A percentile compares a stretch with the other conserved stretches of the same genome.
These are phyloP conservation scores for Crambe crambe DNA, from an alignment of 37 sponge, comb jelly and placozoan species.

Conservation along the genomic window DNA sequence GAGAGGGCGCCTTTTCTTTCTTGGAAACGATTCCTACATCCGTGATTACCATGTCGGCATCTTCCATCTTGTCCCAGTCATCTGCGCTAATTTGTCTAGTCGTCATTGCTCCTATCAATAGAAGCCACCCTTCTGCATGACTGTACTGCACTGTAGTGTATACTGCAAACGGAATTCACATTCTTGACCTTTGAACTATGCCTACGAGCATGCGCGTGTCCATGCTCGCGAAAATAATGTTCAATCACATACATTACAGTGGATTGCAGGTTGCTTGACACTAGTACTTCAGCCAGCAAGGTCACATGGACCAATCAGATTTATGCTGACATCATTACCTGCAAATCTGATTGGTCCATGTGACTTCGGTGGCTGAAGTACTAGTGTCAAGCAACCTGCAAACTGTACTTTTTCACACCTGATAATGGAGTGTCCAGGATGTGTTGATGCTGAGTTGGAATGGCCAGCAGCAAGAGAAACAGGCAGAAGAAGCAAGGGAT, in stretches of 20 bases:
- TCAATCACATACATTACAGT: too few relatives aligned
- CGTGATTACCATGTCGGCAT: slow-evolving; percentile 31
- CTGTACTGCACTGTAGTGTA: too few relatives aligned
- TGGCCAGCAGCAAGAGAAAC: neutral
- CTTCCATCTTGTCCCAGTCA: slow-evolving; percentile 37
- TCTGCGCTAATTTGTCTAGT: neutral
- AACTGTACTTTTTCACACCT: neutral
- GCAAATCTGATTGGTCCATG: too few relatives aligned
- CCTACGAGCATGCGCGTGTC: neutral
- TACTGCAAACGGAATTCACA: too few relatives aligned
- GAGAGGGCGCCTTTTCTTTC: slow-evolving; percentile 47
- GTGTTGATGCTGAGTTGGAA: neutral
- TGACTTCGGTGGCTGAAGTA: too few relatives aligned
- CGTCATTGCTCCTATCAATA: neutral
- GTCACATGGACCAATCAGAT: too few relatives aligned
- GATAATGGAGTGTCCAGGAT: neutral
- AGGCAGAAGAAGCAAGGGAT: neutral
- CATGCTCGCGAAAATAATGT: neutral
- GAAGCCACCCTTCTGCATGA: too few relatives aligned
- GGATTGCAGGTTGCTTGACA: too few relatives aligned
- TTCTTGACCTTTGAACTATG: neutral
- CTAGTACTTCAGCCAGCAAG: too few relatives aligned
- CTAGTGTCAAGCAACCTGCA: too few relatives aligned
- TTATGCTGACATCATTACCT: too few relatives aligned
- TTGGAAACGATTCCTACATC: slow-evolving; percentile 46